These are phyloP conservation scores for Steinernema scapterisci DNA, from an alignment of 2,888 invertebrate species.

Conservation along the genomic window DNA sequence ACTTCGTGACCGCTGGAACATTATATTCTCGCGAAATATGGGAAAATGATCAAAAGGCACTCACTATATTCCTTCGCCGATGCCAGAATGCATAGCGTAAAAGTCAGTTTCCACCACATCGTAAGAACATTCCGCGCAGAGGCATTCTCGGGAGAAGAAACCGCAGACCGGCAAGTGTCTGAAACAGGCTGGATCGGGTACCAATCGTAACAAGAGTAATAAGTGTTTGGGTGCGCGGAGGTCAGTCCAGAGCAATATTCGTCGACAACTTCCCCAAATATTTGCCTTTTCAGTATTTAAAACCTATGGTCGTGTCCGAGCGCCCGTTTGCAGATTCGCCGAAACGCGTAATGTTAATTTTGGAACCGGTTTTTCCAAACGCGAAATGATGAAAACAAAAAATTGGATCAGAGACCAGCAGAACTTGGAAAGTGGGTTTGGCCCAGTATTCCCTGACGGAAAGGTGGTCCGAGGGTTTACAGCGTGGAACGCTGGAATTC, in stretches of 20 bases:
- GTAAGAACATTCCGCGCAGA: not conserved
- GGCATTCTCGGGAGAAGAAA: not conserved
- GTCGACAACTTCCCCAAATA: conserved; percentile 6
- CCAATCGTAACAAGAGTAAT: not conserved
- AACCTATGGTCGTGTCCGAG: not conserved
- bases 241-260: conserved; percentile 6
- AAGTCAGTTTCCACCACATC: not conserved
- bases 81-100: not conserved
- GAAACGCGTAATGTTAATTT: not conserved
- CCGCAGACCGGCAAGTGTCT: not conserved
- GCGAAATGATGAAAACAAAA: no score
- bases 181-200: not conserved
- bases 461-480: not conserved
- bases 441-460: no score
- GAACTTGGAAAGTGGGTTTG: no score
- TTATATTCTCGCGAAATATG: not conserved
- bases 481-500: not conserved
- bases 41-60: not conserved
- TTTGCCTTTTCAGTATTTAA: not conserved
- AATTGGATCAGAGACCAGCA: no score
- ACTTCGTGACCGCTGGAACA: conserved; percentile 16
- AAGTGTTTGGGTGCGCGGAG: conserved; percentile 9
- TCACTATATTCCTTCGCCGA: conserved; percentile 6
- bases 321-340: not conserved
- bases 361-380: conserved; percentile 4